Conservation (phyloP, 1,140 invertebrate species). For the Matsumurasca onukii region DNA sequence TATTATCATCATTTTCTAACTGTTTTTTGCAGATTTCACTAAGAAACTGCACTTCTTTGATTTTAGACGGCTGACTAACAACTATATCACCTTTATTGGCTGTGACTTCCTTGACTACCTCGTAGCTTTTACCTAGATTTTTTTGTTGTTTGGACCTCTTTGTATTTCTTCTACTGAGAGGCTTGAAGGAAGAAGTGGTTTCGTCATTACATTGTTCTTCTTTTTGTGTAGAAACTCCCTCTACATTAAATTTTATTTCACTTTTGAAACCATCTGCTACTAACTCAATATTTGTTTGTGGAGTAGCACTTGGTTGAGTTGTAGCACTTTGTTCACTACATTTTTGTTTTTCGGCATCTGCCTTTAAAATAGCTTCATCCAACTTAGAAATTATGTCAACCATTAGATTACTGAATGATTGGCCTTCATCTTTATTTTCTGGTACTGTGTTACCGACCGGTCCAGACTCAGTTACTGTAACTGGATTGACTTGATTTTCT, state of each 20-base stretch:
- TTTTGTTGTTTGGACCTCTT: neutral
- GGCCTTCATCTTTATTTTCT: slow-evolving; percentile 17
- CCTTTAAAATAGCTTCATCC: slow-evolving; percentile 18
- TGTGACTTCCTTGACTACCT: too few species aligned
- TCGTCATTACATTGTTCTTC: neutral
- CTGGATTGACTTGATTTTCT: too few species aligned
- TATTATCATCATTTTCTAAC: too few species aligned
- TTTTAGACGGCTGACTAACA: too few species aligned
- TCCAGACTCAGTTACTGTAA: too few species aligned
- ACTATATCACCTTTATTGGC: too few species aligned
- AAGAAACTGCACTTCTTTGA: too few species aligned
- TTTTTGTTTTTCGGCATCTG: slow-evolving; percentile 3
- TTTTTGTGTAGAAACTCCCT: neutral
- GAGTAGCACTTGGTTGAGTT: neutral
- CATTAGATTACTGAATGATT: slow-evolving; percentile 17
- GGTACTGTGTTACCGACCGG: too few species aligned
- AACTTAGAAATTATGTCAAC: slow-evolving; percentile 22
- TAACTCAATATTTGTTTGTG: neutral
- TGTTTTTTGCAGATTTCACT: too few species aligned
- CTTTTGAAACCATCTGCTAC: slow-evolving; percentile 11
- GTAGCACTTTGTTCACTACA: neutral
- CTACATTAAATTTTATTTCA: slow-evolving; percentile 14
- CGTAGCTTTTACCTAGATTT: neutral
- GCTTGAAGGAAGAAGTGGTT: neutral
- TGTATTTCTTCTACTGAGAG: neutral